Evolutionary conservation across 2,797 vertebrate genomes (phyloP), one percentile per base, ranked within the genome.

Genomic region (Setipinna tenuifilis): DNA sequence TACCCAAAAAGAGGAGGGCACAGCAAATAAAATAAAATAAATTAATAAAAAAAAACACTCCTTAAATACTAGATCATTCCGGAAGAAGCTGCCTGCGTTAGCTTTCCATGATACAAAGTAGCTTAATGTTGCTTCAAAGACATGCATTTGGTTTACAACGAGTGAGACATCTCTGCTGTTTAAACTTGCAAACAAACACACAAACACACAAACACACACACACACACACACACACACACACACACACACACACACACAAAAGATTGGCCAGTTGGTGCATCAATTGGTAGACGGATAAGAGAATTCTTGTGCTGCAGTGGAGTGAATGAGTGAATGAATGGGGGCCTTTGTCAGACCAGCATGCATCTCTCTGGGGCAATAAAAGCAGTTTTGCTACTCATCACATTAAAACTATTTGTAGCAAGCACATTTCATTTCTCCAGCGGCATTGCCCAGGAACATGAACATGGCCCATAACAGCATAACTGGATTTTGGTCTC

Each of bases 401-500:
- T 78, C 44, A 61, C 16, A 83, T 83, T 81, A 65, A 62, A 80
- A 83, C 84, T 62, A 80, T 44, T 86, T 85, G 58, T 17, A 58
- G 82, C 41, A 48, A 83, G 35, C 58, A 62, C 82, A 54, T 35
- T n/a, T n/a, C 82, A 54, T 46, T 54, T 46, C 82, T 65, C 46
- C 68, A 78, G 85, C 44, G 86, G 82, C 88, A 23, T 81, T 81
- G 46, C 61, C 9, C n/a, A 14, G 44, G 21, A 35, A 88, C 48
- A 54, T 9, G 10, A 48, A 1, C 50, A 54, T 7, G 48, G 48
- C 46, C 54, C 57, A 21, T 71, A 86, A 87, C 0, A 85, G 46
- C 81, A 35, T 44, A 80, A 87, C 85, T 87, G 59, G 35, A 90
- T 88, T 88, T 89, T 83, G 83, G 86, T 86, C 41, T 71, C 23